Conservation (phyloP, 1,140 invertebrate genomes). For the Trachymyrmex septentrionalis region DNA sequence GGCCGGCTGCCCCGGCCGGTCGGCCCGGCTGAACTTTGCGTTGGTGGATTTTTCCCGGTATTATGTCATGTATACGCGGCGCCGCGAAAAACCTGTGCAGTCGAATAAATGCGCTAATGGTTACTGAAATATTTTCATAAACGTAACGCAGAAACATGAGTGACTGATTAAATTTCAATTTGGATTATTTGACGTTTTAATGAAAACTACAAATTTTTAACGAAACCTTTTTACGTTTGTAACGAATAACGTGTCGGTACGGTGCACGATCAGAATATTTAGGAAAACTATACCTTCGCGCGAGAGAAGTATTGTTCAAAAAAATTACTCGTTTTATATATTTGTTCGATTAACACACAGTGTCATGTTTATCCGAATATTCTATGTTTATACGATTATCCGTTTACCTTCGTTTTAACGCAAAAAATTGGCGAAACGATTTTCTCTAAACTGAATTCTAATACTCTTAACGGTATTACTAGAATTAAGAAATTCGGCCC, state of each 20-base stretch:
- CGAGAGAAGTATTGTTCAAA: not conserved
- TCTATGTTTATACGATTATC: not conserved
- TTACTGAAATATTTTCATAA: not conserved
- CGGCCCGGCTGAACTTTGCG: slow-evolving; percentile 16
- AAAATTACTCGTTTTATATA: not conserved
- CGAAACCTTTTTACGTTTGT: not conserved
- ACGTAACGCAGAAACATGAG: not conserved
- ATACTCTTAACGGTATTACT: no score
- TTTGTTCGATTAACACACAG: not conserved
- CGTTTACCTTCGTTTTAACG: not conserved
- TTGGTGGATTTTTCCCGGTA: slow-evolving; percentile 58
- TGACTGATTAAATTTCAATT: slow-evolving; percentile 8
- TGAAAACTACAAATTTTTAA: not conserved
- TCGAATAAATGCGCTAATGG: not conserved
- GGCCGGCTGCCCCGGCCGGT: not conserved
- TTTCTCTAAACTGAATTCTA: no score
- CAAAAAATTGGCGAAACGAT: no score
- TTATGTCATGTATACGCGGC: not conserved
- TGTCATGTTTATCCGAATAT: no score
- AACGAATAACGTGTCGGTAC: not conserved
- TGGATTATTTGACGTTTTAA: not conserved
- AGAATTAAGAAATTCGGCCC: no score
- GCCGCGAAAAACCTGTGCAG: not conserved
- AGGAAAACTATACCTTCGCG: not conserved
- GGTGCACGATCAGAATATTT: not conserved